A percentile compares a stretch with the other conserved stretches of the same genome.
These are phyloP conservation scores for Smittia sp. DNA, from an alignment of 2,888 invertebrate species.

Conservation along the genomic window DNA sequence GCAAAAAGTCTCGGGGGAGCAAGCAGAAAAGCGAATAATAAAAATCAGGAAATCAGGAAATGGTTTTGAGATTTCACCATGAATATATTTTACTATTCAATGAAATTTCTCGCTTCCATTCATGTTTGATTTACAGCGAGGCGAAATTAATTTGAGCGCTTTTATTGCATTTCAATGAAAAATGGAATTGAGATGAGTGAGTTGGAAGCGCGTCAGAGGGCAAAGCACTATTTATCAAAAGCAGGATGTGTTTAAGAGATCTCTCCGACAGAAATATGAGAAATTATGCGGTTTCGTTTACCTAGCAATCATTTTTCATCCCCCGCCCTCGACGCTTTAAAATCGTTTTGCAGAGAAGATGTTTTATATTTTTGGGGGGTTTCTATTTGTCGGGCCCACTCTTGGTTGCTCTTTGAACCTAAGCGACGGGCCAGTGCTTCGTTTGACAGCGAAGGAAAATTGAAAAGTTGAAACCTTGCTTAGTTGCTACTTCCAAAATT, in stretches of 20 bases:
- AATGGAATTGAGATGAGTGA: not conserved
- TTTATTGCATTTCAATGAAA: not conserved
- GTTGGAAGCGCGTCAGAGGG: not conserved
- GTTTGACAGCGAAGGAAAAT: too few species aligned
- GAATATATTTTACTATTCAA: conserved; percentile 13
- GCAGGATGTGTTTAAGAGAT: conserved; percentile 40
- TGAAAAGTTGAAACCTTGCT: too few species aligned
- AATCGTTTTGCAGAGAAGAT: conserved; percentile 29
- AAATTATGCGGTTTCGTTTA: conserved; percentile 24
- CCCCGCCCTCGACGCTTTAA: not conserved
- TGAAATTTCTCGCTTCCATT: conserved; percentile 1
- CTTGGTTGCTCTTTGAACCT: too few species aligned
- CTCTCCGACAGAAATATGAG: conserved; percentile 23
- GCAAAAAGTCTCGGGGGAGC: not conserved
- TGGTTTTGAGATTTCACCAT: conserved; percentile 14
- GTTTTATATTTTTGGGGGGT: not conserved
- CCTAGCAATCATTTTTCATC: conserved; percentile 31
- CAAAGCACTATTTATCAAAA: conserved; percentile 34
- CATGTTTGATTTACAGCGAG: conserved; percentile 4
- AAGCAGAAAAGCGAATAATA: not conserved
- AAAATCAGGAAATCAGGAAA: not conserved
- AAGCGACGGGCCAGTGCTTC: too few species aligned
- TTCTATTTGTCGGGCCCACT: too few species aligned
- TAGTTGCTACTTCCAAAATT: too few species aligned
- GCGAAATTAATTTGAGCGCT: conserved; percentile 1